These are phyloP conservation scores for Eospalax fontanierii DNA, from an alignment of 2,797 vertebrate species.

Conservation along the genomic window DNA sequence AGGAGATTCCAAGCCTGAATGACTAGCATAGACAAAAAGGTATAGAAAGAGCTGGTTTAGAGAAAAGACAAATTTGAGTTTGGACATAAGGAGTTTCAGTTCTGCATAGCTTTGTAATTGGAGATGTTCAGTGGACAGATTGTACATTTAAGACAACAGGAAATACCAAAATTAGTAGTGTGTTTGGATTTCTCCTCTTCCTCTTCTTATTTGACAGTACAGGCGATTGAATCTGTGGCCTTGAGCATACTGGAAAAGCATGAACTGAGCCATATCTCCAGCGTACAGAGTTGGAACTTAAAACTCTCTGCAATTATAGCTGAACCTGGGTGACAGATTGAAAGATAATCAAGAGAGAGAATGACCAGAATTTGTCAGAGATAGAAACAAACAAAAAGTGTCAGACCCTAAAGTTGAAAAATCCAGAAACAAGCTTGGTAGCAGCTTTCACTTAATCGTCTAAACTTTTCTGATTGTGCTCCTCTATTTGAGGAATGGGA, in stretches of 20 bases:
- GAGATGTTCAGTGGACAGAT: constrained; percentile 4
- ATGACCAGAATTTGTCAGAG: constrained; percentile 20
- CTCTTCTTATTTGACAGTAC: not conserved
- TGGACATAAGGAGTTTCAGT: not conserved
- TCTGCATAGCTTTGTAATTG: constrained; percentile 59
- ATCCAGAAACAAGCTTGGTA: not conserved
- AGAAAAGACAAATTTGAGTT: constrained; percentile 56
- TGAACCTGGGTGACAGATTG: constrained; percentile 18
- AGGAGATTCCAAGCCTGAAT: constrained; percentile 58
- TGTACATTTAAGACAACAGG: not conserved
- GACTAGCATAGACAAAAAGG: constrained; percentile 49
- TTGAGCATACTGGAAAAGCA: not conserved
- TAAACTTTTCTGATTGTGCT: not conserved
- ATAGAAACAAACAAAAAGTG: constrained; percentile 24
- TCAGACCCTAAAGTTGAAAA: constrained; percentile 2
- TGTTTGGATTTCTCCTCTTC: not conserved
- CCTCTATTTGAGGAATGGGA: not conserved
- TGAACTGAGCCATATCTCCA: not conserved
- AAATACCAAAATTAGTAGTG: constrained; percentile 36
- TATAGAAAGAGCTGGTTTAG: constrained; percentile 56
- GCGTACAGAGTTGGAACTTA: constrained; percentile 54
- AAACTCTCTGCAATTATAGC: constrained; percentile 46
- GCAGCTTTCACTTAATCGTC: not conserved
- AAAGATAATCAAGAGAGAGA: constrained; percentile 56
- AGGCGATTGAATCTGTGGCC: not conserved